Evolutionary conservation across 2,888 invertebrate species (phyloP), one percentile per base, ranked within the genome.

Genomic region (Napeogenes inachia): DNA sequence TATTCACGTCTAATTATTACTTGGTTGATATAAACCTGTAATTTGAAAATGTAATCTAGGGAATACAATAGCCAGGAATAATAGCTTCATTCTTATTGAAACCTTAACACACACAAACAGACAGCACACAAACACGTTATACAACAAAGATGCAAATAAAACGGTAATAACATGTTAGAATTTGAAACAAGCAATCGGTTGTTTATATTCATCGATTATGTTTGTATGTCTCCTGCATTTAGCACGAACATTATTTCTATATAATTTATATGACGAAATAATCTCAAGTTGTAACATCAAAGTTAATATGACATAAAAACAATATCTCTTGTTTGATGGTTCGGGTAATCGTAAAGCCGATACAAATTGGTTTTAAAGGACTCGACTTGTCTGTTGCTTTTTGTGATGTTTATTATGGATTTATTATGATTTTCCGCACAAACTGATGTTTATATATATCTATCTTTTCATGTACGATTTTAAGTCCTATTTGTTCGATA

Each of bases 291-390:
- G 82, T 83, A 81, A 83, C 81, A 82, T 84, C 79, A 80, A 84
- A 83, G 77, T 82, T 82, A 76, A 84, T 81, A 74, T 64, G 77
- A 77, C 75, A 78, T 78, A 85, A 84, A 83, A 83, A 81, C 76
- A 77, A 79, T 81, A 84, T 83, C 78, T 69, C 80, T 84, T 86
- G 84, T 83, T 85, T 83, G 83, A 83, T 84, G 80, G 79, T 79
- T 76, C 75, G 77, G 77, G 73, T 76, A 64, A 72, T 85, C 86
- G 82, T 89, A 86, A 87, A 88, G 75, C 78, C 76, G 71, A 77
- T 77, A 85, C 85, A 85, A 88, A 89, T 85, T 84, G 87, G 81
- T 84, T 85, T 84, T 82, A 79, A 83, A 66, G 61, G 62, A 61
- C 64, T 45, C 58, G 60, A 54, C 47, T 55, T 59, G 58, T 61